phyloP scores from a whole-genome alignment of 2,113 vertebrate species.

The Ameiurus melas region DNA sequence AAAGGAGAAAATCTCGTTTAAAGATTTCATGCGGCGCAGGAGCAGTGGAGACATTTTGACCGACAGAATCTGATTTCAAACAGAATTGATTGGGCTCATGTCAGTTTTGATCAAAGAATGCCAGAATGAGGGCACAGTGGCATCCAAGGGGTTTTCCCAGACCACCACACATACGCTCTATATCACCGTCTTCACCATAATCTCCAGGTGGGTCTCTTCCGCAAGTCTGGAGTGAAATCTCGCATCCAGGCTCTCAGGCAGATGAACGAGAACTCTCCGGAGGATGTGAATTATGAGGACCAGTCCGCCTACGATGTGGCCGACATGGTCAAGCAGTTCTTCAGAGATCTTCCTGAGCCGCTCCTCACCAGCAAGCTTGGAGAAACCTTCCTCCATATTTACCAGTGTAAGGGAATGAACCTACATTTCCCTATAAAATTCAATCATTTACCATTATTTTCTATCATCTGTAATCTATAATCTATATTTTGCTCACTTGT shows the following conservation, averaged over 20 bases:
- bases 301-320: conserved; percentile 96
- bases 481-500: background rate
- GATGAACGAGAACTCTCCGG: conserved; percentile 91
- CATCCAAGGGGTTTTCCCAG: background rate
- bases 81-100: background rate
- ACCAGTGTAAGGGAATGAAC: conserved; percentile 84
- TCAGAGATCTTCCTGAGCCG: conserved; percentile 93
- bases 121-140: background rate
- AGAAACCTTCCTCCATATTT: conserved; percentile 96
- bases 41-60: background rate
- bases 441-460: background rate
- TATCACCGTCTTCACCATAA: background rate
- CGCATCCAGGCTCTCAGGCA: conserved; percentile 92
- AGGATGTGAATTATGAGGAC: conserved; percentile 90
- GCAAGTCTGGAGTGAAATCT: conserved; percentile 96
- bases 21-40: background rate
- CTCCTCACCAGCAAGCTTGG: conserved; percentile 95
- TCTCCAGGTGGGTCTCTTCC: conserved; percentile 90
- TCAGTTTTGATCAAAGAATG: background rate
- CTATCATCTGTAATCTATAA: background rate
- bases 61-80: background rate
- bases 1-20: background rate
- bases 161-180: background rate
- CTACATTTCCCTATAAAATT: background rate
- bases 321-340: conserved; percentile 98